These are phyloP conservation scores for Tapera naevia DNA, from an alignment of 2,797 vertebrate genomes.

Conservation along the genomic window DNA sequence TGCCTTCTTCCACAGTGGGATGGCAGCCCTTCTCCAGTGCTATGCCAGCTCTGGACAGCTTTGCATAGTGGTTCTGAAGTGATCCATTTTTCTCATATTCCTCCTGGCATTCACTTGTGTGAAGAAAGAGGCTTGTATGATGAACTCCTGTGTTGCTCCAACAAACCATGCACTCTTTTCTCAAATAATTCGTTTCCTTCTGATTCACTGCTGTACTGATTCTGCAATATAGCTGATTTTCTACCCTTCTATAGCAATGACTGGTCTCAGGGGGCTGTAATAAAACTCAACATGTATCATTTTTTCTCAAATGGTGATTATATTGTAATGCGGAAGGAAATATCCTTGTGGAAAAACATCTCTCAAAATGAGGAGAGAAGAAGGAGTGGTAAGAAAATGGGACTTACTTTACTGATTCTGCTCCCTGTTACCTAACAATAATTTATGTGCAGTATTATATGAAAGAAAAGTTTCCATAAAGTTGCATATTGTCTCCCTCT, in stretches of 20 bases:
- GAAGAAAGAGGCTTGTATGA: not conserved
- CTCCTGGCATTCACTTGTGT: not conserved
- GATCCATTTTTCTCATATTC: not conserved
- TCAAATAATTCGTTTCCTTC: not conserved
- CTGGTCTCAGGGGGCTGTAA: not conserved
- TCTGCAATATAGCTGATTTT: not conserved
- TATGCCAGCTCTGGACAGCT: not conserved
- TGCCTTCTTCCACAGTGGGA: not conserved
- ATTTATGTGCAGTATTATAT: conserved; percentile 33
- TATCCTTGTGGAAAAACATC: not conserved
- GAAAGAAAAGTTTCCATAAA: conserved; percentile 38
- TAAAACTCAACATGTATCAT: not conserved
- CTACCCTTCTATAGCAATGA: not conserved
- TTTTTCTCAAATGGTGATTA: not conserved
- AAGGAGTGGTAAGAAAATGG: not conserved
- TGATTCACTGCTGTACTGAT: not conserved
- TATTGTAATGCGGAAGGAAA: conserved; percentile 4
- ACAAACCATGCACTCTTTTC: not conserved
- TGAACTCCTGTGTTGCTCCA: not conserved
- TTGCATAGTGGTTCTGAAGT: not conserved
- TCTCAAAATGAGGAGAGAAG: not conserved
- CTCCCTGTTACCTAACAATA: not conserved
- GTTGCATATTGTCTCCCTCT: conserved; percentile 5
- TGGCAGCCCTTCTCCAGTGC: not conserved
- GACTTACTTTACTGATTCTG: not conserved